Evolutionary conservation across 2,888 invertebrate species (phyloP).

Genomic region (Dorcus parallelipipedus): DNA sequence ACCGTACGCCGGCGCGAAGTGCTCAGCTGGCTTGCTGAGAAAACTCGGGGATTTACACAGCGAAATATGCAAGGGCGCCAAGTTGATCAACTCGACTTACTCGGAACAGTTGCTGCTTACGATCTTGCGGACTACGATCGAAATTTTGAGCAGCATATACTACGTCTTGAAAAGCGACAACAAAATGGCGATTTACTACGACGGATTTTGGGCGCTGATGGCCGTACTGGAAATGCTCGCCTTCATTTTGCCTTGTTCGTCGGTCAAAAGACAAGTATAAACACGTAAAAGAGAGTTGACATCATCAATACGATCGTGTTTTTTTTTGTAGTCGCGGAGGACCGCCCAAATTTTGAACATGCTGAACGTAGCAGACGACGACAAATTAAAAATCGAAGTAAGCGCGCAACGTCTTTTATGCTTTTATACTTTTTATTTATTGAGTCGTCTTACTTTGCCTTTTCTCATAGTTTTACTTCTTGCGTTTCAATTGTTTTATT

Average conservation of each 20-base stretch:
- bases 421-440: background rate
- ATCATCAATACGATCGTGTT: background rate
- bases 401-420: background rate
- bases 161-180: slow-evolving; percentile 9
- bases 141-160: slow-evolving; percentile 17
- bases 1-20: background rate
- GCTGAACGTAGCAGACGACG: background rate
- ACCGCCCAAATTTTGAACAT: slow-evolving; percentile 20
- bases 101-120: slow-evolving; percentile 14
- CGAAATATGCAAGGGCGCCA: slow-evolving; percentile 8
- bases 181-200: slow-evolving; percentile 8
- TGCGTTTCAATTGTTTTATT: too few relatives aligned
- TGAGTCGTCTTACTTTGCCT: background rate
- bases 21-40: background rate
- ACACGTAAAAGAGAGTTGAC: background rate
- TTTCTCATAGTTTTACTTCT: background rate
- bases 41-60: slow-evolving; percentile 11
- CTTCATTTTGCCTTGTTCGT: slow-evolving; percentile 16
- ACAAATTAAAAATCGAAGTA: slow-evolving; percentile 9
- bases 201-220: slow-evolving; percentile 15
- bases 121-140: slow-evolving; percentile 10
- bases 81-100: slow-evolving; percentile 11
- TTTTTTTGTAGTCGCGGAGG: slow-evolving; percentile 14
- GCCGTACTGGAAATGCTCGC: slow-evolving; percentile 15
- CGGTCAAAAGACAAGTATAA: slow-evolving; percentile 13